phyloP scores from a whole-genome alignment of 2,797 vertebrate genomes.

The Mallotus villosus region DNA sequence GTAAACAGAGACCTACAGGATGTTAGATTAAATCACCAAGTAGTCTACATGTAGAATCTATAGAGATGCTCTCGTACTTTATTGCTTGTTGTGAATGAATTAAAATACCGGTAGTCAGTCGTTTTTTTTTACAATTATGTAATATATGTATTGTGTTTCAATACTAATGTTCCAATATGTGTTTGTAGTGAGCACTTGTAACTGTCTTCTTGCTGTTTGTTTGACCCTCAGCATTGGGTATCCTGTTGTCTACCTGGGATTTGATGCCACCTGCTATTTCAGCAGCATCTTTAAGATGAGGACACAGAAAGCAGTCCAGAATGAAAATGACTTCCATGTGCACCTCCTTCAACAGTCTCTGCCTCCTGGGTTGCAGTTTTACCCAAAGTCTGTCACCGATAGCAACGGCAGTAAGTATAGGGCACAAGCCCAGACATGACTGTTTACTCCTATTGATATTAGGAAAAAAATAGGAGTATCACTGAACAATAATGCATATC shows the following conservation, averaged over 20 bases:
- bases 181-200: too few species aligned
- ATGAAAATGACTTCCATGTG: conserved; percentile 78
- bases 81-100: too few species aligned
- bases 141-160: neutral
- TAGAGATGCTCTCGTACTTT: too few species aligned
- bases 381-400: conserved; percentile 71
- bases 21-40: neutral
- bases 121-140: neutral
- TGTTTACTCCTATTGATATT: neutral
- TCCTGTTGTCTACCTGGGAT: conserved; percentile 81
- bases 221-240: conserved; percentile 75
- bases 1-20: neutral
- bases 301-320: conserved; percentile 76
- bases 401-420: conserved; percentile 61
- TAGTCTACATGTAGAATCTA: too few species aligned
- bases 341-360: conserved; percentile 80
- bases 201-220: too few species aligned
- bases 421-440: neutral
- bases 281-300: conserved; percentile 80
- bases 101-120: too few species aligned
- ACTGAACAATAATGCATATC: neutral
- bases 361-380: conserved; percentile 75
- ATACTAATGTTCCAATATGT: too few species aligned
- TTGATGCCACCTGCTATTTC: conserved; percentile 84
- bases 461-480: neutral